phyloP scores from a whole-genome alignment of 2,888 invertebrate genomes.

The Marronus borbonicus region DNA sequence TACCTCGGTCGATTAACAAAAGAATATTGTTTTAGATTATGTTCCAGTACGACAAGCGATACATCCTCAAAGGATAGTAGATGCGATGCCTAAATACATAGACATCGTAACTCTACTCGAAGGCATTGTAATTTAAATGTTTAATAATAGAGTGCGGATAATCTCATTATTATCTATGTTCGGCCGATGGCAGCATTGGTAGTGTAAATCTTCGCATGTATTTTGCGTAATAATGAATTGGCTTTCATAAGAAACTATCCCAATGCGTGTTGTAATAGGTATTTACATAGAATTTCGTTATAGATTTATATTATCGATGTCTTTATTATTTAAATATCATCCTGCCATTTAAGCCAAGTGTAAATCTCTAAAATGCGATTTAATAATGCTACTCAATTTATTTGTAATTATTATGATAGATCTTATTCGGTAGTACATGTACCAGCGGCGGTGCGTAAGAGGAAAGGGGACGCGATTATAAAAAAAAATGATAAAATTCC shows the following conservation, averaged over 20 bases:
- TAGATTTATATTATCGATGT: slow-evolving; percentile 4
- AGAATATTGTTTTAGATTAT: slow-evolving; percentile 33
- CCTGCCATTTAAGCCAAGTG: no score
- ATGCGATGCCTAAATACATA: background rate
- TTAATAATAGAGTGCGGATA: slow-evolving; percentile 22
- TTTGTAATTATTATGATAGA: no score
- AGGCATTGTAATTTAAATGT: slow-evolving; percentile 21
- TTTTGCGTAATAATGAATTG: slow-evolving; percentile 1
- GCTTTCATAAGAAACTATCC: slow-evolving; percentile 4
- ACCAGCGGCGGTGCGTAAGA: no score
- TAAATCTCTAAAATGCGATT: background rate
- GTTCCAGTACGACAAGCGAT: background rate
- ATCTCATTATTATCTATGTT: slow-evolving; percentile 27
- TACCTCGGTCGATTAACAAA: slow-evolving; percentile 9
- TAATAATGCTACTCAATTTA: no score
- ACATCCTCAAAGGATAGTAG: background rate
- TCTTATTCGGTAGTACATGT: no score
- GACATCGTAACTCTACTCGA: slow-evolving; percentile 1
- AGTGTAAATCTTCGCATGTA: background rate
- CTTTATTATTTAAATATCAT: no score
- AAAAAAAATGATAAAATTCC: no score
- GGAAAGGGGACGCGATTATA: no score
- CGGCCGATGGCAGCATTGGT: background rate
- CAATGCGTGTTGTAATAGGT: slow-evolving; percentile 17
- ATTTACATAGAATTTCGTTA: background rate